Evolutionary conservation across 2,888 invertebrate species (phyloP).

Genomic region (Cryptocephalus moraei): DNA sequence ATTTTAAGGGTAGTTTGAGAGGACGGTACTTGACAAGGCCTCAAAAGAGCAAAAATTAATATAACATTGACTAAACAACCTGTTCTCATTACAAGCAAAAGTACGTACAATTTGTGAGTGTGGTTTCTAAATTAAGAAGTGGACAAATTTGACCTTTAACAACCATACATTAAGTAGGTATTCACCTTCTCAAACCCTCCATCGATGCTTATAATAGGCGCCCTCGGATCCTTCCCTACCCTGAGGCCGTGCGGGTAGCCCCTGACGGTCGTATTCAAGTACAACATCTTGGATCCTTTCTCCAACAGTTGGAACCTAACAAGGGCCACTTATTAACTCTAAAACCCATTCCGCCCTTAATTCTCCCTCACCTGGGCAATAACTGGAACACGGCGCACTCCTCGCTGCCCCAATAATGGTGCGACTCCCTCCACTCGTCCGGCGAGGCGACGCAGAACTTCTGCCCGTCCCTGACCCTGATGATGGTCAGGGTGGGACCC

Average conservation of each 20-base stretch:
- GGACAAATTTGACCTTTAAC: not conserved
- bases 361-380: constrained; percentile 52
- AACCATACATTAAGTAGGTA: not conserved
- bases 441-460: constrained; percentile 69
- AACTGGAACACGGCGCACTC: constrained; percentile 70
- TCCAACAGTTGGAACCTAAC: constrained; percentile 48
- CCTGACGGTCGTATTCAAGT: constrained; percentile 72
- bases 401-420: constrained; percentile 75
- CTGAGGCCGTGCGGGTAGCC: constrained; percentile 79
- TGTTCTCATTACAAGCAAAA: too few species aligned
- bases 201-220: constrained; percentile 62
- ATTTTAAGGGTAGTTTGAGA: too few species aligned
- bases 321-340: not conserved
- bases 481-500: constrained; percentile 53
- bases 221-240: constrained; percentile 70
- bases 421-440: constrained; percentile 77
- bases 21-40: too few species aligned
- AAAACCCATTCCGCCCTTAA: too few species aligned
- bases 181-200: constrained; percentile 57
- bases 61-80: too few species aligned
- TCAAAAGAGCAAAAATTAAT: too few species aligned
- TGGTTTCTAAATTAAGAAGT: too few species aligned
- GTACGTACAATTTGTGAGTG: too few species aligned
- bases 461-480: constrained; percentile 48
- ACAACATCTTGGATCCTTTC: constrained; percentile 65